Conservation (phyloP, 2,888 invertebrate genomes). For the Epinotia demarniana region DNA sequence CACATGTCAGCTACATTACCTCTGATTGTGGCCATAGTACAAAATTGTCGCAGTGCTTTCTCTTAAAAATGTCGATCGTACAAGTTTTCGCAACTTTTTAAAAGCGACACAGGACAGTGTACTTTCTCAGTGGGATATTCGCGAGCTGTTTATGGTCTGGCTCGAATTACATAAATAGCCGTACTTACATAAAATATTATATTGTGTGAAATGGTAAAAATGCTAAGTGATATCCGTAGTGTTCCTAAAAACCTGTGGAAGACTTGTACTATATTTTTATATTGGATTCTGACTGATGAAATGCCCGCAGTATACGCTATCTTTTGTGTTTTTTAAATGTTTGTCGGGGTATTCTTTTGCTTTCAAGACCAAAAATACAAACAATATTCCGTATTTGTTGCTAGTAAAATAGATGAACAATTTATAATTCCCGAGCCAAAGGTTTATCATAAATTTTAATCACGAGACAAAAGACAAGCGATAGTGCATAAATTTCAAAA, state of each 20-base stretch:
- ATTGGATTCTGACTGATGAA: constrained; percentile 1
- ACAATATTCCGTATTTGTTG: too few species aligned
- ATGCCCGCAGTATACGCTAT: neutral
- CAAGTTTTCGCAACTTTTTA: constrained; percentile 47
- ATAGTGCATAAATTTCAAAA: neutral
- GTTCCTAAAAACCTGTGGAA: neutral
- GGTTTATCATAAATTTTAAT: constrained; percentile 7
- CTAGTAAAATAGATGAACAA: neutral
- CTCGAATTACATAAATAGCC: constrained; percentile 43
- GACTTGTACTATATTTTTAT: neutral
- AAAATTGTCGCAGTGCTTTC: constrained; percentile 53
- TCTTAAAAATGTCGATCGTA: constrained; percentile 49
- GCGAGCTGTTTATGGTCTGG: constrained; percentile 49
- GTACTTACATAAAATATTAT: constrained; percentile 21
- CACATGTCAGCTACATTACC: constrained; percentile 46
- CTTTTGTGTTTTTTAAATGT: neutral
- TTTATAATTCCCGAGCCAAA: neutral
- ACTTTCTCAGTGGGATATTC: constrained; percentile 54
- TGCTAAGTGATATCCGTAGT: constrained; percentile 10
- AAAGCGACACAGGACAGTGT: constrained; percentile 50
- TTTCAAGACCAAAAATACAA: neutral
- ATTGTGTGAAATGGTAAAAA: constrained; percentile 27
- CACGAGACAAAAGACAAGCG: constrained; percentile 27
- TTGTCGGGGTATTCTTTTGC: neutral
- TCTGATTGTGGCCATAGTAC: constrained; percentile 45